Conservation (phyloP, 2,888 invertebrate species). For the Sinhomidia bicolor region DNA sequence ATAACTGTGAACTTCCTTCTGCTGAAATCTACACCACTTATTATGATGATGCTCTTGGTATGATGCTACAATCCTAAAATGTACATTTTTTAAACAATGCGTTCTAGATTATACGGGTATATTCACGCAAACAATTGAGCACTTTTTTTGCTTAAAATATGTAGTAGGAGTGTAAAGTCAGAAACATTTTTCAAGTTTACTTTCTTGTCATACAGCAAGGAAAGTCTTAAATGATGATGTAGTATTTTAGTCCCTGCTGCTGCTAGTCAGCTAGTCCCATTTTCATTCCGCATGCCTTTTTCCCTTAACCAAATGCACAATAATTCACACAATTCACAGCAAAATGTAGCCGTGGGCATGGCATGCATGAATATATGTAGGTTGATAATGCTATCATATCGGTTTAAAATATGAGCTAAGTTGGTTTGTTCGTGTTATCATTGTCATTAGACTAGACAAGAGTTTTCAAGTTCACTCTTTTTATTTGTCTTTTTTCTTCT, state of each 20-base stretch:
- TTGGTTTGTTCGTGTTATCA: not conserved
- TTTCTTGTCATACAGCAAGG: too few species aligned
- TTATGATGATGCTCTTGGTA: too few species aligned
- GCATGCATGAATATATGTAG: not conserved
- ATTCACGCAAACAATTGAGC: slow-evolving; percentile 39
- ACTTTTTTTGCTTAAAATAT: slow-evolving; percentile 3
- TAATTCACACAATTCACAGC: not conserved
- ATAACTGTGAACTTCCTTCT: slow-evolving; percentile 64
- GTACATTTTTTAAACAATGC: slow-evolving; percentile 27
- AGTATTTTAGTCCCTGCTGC: not conserved
- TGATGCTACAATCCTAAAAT: too few species aligned
- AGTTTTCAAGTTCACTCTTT: slow-evolving; percentile 50
- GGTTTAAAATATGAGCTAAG: not conserved
- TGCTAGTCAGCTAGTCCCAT: not conserved
- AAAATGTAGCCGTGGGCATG: not conserved
- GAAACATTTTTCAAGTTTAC: slow-evolving; percentile 62
- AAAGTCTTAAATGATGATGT: too few species aligned
- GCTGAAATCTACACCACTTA: too few species aligned
- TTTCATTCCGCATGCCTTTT: not conserved
- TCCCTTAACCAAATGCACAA: too few species aligned
- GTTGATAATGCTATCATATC: slow-evolving; percentile 25
- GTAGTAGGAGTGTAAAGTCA: slow-evolving; percentile 3
- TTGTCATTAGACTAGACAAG: too few species aligned
- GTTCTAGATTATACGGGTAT: slow-evolving; percentile 28
- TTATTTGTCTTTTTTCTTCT: not conserved